phyloP scores from a whole-genome alignment of 2,797 vertebrate species.

The Scolopax bukidnonensis region DNA sequence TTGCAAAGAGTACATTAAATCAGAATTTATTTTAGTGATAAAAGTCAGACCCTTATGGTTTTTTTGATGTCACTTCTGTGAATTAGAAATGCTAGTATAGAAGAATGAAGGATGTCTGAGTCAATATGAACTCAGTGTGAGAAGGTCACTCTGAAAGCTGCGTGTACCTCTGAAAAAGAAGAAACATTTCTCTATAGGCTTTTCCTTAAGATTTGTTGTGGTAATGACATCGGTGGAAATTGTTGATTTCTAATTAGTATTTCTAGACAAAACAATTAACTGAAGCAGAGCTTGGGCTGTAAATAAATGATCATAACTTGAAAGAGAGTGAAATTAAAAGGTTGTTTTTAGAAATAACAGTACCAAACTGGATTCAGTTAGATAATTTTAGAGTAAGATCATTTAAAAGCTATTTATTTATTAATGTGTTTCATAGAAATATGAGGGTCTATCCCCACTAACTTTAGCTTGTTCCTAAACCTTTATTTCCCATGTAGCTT shows the following conservation, averaged over 20 bases:
- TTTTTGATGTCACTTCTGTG: slow-evolving; percentile 16
- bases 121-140: neutral
- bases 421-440: neutral
- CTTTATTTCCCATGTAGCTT: neutral
- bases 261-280: slow-evolving; percentile 7
- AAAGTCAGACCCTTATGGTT: neutral
- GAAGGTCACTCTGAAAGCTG: neutral
- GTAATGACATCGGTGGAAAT: neutral
- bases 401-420: neutral
- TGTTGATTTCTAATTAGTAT: slow-evolving; percentile 12
- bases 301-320: neutral
- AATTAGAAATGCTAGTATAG: neutral
- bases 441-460: neutral
- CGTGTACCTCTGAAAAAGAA: neutral
- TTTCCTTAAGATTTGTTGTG: neutral
- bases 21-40: slow-evolving; percentile 43
- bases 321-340: neutral
- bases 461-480: neutral
- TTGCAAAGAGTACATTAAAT: neutral
- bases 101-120: neutral
- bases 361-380: neutral
- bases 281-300: neutral
- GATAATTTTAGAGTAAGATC: neutral
- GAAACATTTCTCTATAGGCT: neutral
- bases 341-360: neutral